These are phyloP conservation scores for Meandrusa payeni DNA, from an alignment of 2,888 invertebrate species.

Conservation along the genomic window DNA sequence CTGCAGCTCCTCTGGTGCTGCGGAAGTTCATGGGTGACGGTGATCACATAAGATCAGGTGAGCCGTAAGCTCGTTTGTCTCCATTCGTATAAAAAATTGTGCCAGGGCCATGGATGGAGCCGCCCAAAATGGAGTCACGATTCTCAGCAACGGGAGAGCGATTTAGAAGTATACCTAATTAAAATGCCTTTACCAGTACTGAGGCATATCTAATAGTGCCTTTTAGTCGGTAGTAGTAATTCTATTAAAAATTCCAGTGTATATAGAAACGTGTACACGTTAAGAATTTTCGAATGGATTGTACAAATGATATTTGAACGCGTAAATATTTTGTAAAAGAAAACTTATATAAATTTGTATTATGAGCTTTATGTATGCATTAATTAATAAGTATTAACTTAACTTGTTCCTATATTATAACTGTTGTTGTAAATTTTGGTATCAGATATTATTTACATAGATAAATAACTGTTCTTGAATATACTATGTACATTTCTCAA, in stretches of 20 bases:
- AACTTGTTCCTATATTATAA: slow-evolving; percentile 19
- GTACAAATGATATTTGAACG: slow-evolving; percentile 22
- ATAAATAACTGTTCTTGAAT: slow-evolving; percentile 8
- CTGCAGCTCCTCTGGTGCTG: no score
- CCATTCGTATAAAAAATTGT: no score
- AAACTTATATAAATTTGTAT: slow-evolving; percentile 17
- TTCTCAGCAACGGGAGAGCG: no score
- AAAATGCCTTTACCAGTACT: slow-evolving; percentile 17
- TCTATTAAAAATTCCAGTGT: slow-evolving; percentile 1
- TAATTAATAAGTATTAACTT: slow-evolving; percentile 7
- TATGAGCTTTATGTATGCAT: slow-evolving; percentile 23
- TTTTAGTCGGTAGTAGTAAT: slow-evolving; percentile 11
- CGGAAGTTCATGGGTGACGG: no score
- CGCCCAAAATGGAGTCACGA: no score
- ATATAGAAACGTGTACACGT: no score
- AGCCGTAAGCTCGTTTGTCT: no score
- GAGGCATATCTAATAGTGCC: slow-evolving; percentile 26
- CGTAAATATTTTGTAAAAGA: slow-evolving; percentile 13
- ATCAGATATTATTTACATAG: slow-evolving; percentile 9
- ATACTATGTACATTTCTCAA: slow-evolving; percentile 7
- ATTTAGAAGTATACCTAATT: no score
- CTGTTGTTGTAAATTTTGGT: slow-evolving; percentile 5
- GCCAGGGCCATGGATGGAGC: no score
- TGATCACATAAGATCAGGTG: no score
- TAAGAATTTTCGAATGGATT: slow-evolving; percentile 17